These are phyloP conservation scores for Adelges cooleyi DNA, from an alignment of 1,140 invertebrate species.

Conservation along the genomic window DNA sequence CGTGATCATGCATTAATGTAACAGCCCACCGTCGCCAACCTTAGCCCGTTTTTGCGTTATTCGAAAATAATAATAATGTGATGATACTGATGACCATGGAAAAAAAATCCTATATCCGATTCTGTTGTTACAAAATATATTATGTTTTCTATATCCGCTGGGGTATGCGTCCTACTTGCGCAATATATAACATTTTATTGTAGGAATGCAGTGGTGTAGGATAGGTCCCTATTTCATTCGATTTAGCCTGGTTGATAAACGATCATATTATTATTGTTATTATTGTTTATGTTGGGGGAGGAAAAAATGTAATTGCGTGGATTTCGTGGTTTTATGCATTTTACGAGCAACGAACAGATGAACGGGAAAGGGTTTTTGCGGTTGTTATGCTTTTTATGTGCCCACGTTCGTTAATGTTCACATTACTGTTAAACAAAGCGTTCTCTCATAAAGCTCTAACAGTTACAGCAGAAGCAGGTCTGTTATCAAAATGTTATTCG, in stretches of 20 bases:
- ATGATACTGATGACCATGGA: background rate
- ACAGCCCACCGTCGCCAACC: background rate
- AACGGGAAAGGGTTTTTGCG: background rate
- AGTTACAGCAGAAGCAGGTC: constrained; percentile 7
- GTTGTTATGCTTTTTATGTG: constrained; percentile 26
- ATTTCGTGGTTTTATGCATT: constrained; percentile 11
- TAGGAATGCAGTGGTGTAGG: too few relatives aligned
- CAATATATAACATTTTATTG: too few relatives aligned
- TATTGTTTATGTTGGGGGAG: background rate
- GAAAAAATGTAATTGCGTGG: constrained; percentile 1
- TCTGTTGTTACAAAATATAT: too few relatives aligned
- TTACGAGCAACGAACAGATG: background rate
- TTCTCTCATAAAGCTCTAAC: background rate
- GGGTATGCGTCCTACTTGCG: too few relatives aligned
- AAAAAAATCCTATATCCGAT: constrained; percentile 1
- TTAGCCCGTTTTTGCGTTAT: background rate
- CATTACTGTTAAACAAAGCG: constrained; percentile 11
- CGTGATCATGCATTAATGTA: constrained; percentile 20
- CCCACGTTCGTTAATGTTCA: constrained; percentile 8
- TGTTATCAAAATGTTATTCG: constrained; percentile 4
- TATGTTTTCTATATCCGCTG: too few relatives aligned
- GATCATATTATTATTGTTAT: too few relatives aligned
- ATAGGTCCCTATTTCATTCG: background rate
- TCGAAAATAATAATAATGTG: background rate
- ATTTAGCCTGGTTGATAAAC: constrained; percentile 8